These are phyloP conservation scores for Ptiloglossa arizonensis DNA, from an alignment of 1,140 invertebrate genomes.

Conservation along the genomic window DNA sequence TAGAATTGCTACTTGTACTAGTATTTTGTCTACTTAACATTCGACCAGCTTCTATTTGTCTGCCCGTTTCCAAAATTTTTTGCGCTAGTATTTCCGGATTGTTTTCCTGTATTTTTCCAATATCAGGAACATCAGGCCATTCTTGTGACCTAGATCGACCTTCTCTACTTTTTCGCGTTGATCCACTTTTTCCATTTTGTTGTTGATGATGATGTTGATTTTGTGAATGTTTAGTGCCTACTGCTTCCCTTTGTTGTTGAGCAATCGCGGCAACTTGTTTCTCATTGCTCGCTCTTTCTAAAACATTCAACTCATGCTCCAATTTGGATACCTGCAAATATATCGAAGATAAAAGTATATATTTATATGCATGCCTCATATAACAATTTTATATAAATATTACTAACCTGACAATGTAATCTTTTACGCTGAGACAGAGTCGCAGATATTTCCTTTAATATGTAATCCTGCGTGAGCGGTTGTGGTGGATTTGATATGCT, in stretches of 20 bases:
- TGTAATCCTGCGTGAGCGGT: slow-evolving; percentile 88
- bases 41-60: slow-evolving; percentile 92
- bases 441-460: slow-evolving; percentile 92
- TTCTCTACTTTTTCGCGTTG: slow-evolving; percentile 86
- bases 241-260: slow-evolving; percentile 71
- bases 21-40: slow-evolving; percentile 75
- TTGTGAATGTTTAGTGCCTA: slow-evolving; percentile 65
- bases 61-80: slow-evolving; percentile 93
- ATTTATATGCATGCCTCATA: background rate
- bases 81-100: slow-evolving; percentile 94
- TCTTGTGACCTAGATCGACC: slow-evolving; percentile 91
- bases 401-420: slow-evolving; percentile 86
- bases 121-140: slow-evolving; percentile 94
- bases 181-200: slow-evolving; percentile 66
- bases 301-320: slow-evolving; percentile 87
- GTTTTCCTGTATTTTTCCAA: slow-evolving; percentile 94
- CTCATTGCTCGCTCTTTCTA: slow-evolving; percentile 88
- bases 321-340: slow-evolving; percentile 84
- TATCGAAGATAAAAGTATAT: slow-evolving; percentile 20
- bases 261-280: slow-evolving; percentile 82
- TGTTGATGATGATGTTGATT: slow-evolving; percentile 68
- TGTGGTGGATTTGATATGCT: slow-evolving; percentile 84
- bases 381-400: background rate
- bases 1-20: slow-evolving; percentile 58
- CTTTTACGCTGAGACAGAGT: slow-evolving; percentile 91